A percentile compares a stretch with the other conserved stretches of the same genome.
Evolutionary conservation across 1,140 invertebrate genomes (phyloP).

Genomic region (Teleopsis dalmanni): DNA sequence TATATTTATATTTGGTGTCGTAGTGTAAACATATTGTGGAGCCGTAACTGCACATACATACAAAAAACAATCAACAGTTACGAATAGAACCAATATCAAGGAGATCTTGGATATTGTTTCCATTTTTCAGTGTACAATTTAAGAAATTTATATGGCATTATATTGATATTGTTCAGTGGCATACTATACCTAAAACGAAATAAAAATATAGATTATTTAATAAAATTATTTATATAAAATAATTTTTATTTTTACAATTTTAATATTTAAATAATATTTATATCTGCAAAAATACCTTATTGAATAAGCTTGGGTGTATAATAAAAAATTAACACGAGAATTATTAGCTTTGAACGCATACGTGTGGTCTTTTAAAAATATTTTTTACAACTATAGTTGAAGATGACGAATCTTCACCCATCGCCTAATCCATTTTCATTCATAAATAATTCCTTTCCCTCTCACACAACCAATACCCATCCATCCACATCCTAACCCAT

Average conservation of each 20-base stretch:
- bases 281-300: neutral
- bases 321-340: no score
- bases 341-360: no score
- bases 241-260: neutral
- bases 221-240: neutral
- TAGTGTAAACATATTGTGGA: no score
- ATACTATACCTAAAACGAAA: constrained; percentile 33
- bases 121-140: constrained; percentile 41
- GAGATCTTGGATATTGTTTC: constrained; percentile 42
- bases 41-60: constrained; percentile 1
- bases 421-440: no score
- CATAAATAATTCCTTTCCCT: no score
- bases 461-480: no score
- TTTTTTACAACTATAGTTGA: no score
- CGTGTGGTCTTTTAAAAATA: no score
- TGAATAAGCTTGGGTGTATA: no score
- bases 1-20: neutral
- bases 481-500: no score
- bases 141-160: constrained; percentile 36
- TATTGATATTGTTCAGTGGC: constrained; percentile 26
- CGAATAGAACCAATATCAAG: constrained; percentile 36
- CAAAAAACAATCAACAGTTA: constrained; percentile 11
- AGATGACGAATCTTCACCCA: no score
- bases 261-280: neutral
- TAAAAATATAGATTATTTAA: neutral